These are phyloP conservation scores for Brenthis hecate DNA, from an alignment of 2,888 invertebrate species.

Conservation along the genomic window DNA sequence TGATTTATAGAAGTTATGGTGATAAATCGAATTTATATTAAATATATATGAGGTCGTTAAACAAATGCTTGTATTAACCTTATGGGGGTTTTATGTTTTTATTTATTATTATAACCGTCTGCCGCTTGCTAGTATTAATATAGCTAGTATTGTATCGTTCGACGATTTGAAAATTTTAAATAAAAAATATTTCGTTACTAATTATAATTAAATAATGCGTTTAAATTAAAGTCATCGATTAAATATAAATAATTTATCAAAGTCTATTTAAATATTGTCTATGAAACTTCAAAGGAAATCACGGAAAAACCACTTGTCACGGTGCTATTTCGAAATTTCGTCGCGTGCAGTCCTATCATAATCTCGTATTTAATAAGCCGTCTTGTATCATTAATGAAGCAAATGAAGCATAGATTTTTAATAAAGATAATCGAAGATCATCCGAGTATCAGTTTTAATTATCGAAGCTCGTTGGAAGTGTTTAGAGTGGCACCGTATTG, in stretches of 20 bases:
- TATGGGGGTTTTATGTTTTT: too few relatives aligned
- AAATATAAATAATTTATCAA: too few relatives aligned
- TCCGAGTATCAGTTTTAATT: conserved; percentile 44
- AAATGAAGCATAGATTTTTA: conserved; percentile 51
- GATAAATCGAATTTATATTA: conserved; percentile 66
- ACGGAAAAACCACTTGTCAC: background rate
- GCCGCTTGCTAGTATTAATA: too few relatives aligned
- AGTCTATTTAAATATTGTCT: too few relatives aligned
- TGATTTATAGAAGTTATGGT: conserved; percentile 70
- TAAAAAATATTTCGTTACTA: too few relatives aligned
- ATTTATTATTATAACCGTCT: too few relatives aligned
- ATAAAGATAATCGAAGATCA: conserved; percentile 44
- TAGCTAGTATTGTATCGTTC: too few relatives aligned
- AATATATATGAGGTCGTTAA: conserved; percentile 54
- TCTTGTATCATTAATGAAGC: conserved; percentile 43
- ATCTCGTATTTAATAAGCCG: conserved; percentile 47
- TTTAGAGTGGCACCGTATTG: conserved; percentile 21
- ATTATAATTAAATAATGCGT: too few relatives aligned
- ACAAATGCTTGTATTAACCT: conserved; percentile 2
- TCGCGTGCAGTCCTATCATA: conserved; percentile 45
- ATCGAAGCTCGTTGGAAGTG: conserved; percentile 26
- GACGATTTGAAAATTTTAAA: too few relatives aligned
- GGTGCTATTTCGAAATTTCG: conserved; percentile 11
- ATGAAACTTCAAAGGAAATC: too few relatives aligned
- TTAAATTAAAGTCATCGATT: too few relatives aligned